These are phyloP conservation scores for Conchocele bisecta DNA, from an alignment of 2,888 invertebrate species.

Conservation along the genomic window DNA sequence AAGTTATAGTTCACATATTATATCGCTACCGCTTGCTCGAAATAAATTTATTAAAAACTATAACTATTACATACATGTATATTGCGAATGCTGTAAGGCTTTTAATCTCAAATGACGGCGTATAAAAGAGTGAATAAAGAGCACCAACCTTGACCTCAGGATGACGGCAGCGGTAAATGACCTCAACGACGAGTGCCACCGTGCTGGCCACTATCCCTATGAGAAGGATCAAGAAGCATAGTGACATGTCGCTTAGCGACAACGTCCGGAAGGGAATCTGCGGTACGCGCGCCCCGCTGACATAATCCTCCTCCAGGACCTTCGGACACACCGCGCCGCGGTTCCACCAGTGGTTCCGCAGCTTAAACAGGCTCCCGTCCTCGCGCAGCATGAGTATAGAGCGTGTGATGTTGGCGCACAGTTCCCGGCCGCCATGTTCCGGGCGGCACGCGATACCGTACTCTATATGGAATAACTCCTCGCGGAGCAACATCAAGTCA, in stretches of 20 bases:
- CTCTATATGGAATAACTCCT: constrained; percentile 22
- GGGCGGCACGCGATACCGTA: constrained; percentile 26
- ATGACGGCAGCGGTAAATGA: background rate
- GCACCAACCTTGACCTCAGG: too few species aligned
- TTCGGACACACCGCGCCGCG: constrained; percentile 3
- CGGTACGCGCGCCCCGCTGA: background rate
- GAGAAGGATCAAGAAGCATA: background rate
- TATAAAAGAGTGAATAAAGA: too few species aligned
- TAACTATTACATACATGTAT: too few species aligned
- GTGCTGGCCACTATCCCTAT: background rate
- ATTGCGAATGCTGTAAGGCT: too few species aligned
- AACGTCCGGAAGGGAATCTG: background rate
- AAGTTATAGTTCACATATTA: too few species aligned
- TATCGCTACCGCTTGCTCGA: too few species aligned
- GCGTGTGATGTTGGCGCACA: constrained; percentile 24
- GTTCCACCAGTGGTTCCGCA: constrained; percentile 36
- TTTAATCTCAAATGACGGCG: too few species aligned
- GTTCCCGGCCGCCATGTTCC: background rate
- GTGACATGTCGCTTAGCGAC: background rate
- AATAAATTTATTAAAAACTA: too few species aligned
- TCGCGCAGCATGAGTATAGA: constrained; percentile 8
- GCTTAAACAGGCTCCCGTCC: constrained; percentile 11
- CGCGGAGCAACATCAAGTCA: constrained; percentile 29
- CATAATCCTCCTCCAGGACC: constrained; percentile 23
- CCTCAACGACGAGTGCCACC: background rate